Percentiles rank a stretch among this genome's conserved stretches.
phyloP scores from a whole-genome alignment of 2,888 invertebrate genomes.

The Drosophila ezoana region DNA sequence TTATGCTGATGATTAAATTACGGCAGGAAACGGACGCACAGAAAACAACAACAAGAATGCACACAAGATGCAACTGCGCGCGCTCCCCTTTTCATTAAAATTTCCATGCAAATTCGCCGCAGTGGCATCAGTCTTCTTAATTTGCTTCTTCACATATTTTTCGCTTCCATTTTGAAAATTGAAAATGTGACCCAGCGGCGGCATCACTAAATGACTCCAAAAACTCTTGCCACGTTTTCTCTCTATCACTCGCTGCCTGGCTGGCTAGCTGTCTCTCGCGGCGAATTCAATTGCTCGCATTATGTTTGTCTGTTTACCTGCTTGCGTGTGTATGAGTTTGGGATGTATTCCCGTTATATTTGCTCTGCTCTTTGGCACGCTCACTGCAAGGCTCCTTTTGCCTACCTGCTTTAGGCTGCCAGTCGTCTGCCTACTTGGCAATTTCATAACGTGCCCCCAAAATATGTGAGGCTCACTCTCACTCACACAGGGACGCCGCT shows the following conservation, averaged over 20 bases:
- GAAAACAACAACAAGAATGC: conserved; percentile 27
- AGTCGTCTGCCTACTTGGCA: conserved; percentile 64
- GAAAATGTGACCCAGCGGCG: conserved; percentile 41
- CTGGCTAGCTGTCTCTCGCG: conserved; percentile 12
- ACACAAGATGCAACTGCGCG: conserved; percentile 23
- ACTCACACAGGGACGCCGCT: conserved; percentile 17
- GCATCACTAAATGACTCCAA: conserved; percentile 35
- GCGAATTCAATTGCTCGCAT: conserved; percentile 55
- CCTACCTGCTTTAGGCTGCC: conserved; percentile 33
- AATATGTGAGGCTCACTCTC: conserved; percentile 57
- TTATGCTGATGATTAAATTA: conserved; percentile 61
- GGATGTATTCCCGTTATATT: conserved; percentile 61
- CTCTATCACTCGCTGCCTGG: conserved; percentile 23
- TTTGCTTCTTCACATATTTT: conserved; percentile 27
- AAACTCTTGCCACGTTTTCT: conserved; percentile 52
- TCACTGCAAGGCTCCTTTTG: conserved; percentile 68
- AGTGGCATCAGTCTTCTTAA: conserved; percentile 1
- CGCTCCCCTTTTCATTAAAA: conserved; percentile 42
- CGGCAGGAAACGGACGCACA: conserved; percentile 54
- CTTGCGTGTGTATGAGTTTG: conserved; percentile 20
- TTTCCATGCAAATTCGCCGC: conserved; percentile 32
- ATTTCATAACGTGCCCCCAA: conserved; percentile 74
- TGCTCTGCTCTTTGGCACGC: conserved; percentile 52
- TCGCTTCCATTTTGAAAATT: conserved; percentile 51
- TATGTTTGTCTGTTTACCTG: conserved; percentile 34